A percentile compares a stretch with the other conserved stretches of the same genome.
These are phyloP conservation scores for Elegia similella DNA, from an alignment of 2,888 invertebrate species.

Conservation along the genomic window DNA sequence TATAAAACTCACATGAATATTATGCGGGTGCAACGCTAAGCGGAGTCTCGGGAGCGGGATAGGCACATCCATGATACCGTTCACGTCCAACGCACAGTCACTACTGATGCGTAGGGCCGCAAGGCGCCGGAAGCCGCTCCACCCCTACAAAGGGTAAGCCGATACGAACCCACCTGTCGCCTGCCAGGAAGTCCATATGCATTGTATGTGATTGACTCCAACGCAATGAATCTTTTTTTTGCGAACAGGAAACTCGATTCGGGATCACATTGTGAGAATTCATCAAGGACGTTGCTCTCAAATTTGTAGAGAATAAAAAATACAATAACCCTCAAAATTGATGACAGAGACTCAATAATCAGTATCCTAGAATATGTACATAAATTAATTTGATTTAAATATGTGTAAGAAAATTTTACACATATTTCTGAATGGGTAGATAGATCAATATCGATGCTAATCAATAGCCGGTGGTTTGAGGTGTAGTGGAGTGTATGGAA, in stretches of 20 bases:
- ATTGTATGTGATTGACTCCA: slow-evolving; percentile 13
- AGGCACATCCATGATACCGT: slow-evolving; percentile 56
- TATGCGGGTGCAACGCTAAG: slow-evolving; percentile 67
- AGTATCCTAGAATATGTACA: too few relatives aligned
- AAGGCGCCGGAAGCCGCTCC: slow-evolving; percentile 37
- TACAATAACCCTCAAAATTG: not conserved
- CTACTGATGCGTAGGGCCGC: slow-evolving; percentile 18
- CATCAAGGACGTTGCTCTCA: slow-evolving; percentile 10
- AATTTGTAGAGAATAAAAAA: slow-evolving; percentile 7
- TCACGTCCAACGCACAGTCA: slow-evolving; percentile 38
- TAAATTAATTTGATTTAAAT: too few relatives aligned
- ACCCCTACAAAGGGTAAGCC: slow-evolving; percentile 44
- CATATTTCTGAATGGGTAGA: too few relatives aligned
- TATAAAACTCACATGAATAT: slow-evolving; percentile 66
- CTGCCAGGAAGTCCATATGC: slow-evolving; percentile 24
- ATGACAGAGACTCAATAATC: not conserved
- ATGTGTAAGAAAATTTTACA: too few relatives aligned
- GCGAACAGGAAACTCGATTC: slow-evolving; percentile 7
- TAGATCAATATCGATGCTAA: too few relatives aligned
- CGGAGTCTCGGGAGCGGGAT: slow-evolving; percentile 68
- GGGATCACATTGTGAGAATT: slow-evolving; percentile 12
- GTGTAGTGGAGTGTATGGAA: too few relatives aligned
- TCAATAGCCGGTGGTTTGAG: too few relatives aligned
- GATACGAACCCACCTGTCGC: slow-evolving; percentile 47
- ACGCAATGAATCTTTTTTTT: slow-evolving; percentile 1